phyloP scores from a whole-genome alignment of 2,113 vertebrate genomes.

The Silurus meridionalis region DNA sequence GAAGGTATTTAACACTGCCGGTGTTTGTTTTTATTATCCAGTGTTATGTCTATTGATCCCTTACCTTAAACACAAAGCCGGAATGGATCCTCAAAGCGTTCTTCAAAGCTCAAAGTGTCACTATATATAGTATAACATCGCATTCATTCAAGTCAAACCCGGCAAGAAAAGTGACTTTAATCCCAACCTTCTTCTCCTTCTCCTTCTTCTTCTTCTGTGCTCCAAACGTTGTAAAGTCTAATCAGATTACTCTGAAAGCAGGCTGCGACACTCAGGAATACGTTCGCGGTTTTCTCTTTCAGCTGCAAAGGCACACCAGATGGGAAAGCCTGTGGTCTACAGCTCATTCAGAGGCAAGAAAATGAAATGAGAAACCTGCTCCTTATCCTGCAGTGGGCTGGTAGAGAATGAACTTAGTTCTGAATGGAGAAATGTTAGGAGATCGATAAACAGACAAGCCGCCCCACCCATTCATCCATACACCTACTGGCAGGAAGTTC shows the following conservation, averaged over 20 bases:
- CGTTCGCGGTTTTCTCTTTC: not conserved
- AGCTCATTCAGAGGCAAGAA: not conserved
- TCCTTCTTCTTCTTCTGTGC: not conserved
- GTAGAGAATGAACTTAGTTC: not conserved
- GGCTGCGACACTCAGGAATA: not conserved
- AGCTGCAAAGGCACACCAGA: not conserved
- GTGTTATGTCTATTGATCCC: not conserved
- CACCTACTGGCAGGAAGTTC: constrained; percentile 55
- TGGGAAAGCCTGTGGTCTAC: too few species aligned
- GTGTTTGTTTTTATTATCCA: not conserved
- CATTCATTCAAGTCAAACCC: constrained; percentile 14
- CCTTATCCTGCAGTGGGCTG: not conserved
- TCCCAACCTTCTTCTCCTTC: not conserved
- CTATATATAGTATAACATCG: not conserved
- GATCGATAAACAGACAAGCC: constrained; percentile 2
- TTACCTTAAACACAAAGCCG: constrained; percentile 18
- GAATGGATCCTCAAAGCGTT: not conserved
- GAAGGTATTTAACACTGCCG: not conserved
- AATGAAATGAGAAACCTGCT: not conserved
- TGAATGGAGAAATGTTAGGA: constrained; percentile 26
- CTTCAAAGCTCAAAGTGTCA: not conserved
- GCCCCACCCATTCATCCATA: constrained; percentile 30
- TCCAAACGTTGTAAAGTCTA: not conserved
- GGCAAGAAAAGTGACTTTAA: not conserved
- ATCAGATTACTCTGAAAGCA: not conserved